Evolutionary conservation across 2,797 vertebrate species (phyloP).

Genomic region (Enteromius viviparus): DNA sequence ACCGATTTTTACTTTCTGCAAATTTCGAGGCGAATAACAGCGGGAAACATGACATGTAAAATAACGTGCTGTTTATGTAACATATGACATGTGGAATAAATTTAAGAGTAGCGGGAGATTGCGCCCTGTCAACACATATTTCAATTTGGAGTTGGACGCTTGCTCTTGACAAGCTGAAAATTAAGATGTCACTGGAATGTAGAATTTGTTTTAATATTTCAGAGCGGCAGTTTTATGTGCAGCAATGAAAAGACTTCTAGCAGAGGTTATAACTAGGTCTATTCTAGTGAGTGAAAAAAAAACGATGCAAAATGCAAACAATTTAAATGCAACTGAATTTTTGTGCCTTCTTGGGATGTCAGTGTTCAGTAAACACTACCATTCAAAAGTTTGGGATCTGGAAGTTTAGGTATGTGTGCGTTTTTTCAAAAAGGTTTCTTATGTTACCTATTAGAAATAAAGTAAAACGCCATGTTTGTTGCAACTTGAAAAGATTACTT

Average conservation of each 20-base stretch:
- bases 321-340: not conserved
- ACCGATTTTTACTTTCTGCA: conserved; percentile 53
- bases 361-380: not conserved
- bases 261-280: not conserved
- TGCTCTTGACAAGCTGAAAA: conserved; percentile 34
- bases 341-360: not conserved
- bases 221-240: conserved; percentile 8
- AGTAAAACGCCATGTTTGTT: not conserved
- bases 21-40: conserved; percentile 48
- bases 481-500: no score
- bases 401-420: not conserved
- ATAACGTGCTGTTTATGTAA: conserved; percentile 35
- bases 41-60: conserved; percentile 37
- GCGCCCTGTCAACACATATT: conserved; percentile 11
- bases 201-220: conserved; percentile 12
- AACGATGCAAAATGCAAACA: not conserved
- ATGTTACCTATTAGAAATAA: not conserved
- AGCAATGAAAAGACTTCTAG: not conserved
- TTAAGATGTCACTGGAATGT: conserved; percentile 31
- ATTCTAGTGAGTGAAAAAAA: not conserved
- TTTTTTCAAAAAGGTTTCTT: conserved; percentile 3
- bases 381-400: not conserved
- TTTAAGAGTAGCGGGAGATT: not conserved
- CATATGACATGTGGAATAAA: conserved; percentile 26
- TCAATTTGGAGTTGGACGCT: conserved; percentile 11